phyloP scores from a whole-genome alignment of 2,888 invertebrate species.

The Drosophila emarginata region DNA sequence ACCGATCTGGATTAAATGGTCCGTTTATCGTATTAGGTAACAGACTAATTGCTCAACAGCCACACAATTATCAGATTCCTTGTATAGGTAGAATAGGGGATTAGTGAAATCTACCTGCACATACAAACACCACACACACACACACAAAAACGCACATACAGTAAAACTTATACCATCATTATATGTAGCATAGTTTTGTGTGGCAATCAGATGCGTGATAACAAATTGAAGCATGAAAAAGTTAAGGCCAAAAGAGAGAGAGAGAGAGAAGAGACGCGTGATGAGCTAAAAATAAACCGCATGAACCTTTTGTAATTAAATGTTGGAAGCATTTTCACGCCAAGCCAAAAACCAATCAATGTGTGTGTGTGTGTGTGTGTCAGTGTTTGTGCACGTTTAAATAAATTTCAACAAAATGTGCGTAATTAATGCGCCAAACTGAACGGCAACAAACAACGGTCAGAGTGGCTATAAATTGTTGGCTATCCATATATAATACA shows the following conservation, averaged over 20 bases:
- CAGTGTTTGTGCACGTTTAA: slow-evolving; percentile 41
- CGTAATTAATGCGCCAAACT: slow-evolving; percentile 67
- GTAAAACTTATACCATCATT: slow-evolving; percentile 15
- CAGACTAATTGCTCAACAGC: slow-evolving; percentile 34
- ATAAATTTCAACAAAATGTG: slow-evolving; percentile 69
- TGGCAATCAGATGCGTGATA: slow-evolving; percentile 38
- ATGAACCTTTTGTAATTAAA: slow-evolving; percentile 61
- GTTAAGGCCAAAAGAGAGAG: neutral
- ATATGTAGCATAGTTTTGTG: slow-evolving; percentile 11
- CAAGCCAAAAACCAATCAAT: slow-evolving; percentile 35
- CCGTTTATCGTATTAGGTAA: slow-evolving; percentile 35
- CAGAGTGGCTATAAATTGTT: slow-evolving; percentile 51
- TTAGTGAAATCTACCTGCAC: slow-evolving; percentile 1
- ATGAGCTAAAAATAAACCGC: slow-evolving; percentile 38
- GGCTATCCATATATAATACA: slow-evolving; percentile 27
- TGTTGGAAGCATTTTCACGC: slow-evolving; percentile 47
- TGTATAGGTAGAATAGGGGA: neutral
- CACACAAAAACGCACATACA: slow-evolving; percentile 13
- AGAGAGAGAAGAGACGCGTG: slow-evolving; percentile 14
- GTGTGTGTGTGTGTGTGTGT: slow-evolving; percentile 15
- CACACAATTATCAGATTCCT: slow-evolving; percentile 14
- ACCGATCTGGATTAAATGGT: slow-evolving; percentile 9
- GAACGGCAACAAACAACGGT: slow-evolving; percentile 23
- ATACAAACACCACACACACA: slow-evolving; percentile 3
- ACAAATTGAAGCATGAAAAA: slow-evolving; percentile 31